Conservation (phyloP, 2,797 vertebrate genomes). For the Micromesistius poutassou region DNA sequence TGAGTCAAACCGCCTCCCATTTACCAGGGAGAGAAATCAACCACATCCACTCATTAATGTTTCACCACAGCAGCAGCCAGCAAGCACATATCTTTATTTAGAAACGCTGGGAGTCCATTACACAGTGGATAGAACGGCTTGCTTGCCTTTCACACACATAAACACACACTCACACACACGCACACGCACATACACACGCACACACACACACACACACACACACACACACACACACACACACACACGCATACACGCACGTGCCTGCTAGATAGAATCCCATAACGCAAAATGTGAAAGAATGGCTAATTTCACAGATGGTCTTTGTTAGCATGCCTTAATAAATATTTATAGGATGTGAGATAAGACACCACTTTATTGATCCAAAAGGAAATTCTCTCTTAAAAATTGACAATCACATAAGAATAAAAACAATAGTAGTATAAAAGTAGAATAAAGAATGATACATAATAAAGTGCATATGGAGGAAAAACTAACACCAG, state of each 20-base stretch:
- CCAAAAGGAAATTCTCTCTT: too few relatives aligned
- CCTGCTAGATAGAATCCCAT: neutral
- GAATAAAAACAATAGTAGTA: too few relatives aligned
- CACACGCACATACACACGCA: too few relatives aligned
- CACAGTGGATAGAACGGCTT: neutral
- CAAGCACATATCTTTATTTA: conserved; percentile 54
- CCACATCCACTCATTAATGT: conserved; percentile 20
- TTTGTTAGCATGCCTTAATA: neutral
- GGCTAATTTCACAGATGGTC: neutral
- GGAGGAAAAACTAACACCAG: too few relatives aligned
- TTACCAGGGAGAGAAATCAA: conserved; percentile 13
- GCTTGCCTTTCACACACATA: neutral
- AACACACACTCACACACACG: too few relatives aligned
- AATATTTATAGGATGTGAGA: neutral
- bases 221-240: neutral
- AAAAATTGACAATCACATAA: too few relatives aligned
- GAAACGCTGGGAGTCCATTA: conserved; percentile 11
- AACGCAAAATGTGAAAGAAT: neutral
- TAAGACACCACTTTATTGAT: too few relatives aligned
- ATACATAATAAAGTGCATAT: too few relatives aligned
- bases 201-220: neutral
- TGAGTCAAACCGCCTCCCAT: conserved; percentile 17
- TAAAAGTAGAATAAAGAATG: too few relatives aligned
- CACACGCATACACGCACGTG: neutral
- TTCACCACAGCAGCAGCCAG: conserved; percentile 33